Evolutionary conservation across 2,888 invertebrate genomes (phyloP).

Genomic region (Eretmocerus hayati): DNA sequence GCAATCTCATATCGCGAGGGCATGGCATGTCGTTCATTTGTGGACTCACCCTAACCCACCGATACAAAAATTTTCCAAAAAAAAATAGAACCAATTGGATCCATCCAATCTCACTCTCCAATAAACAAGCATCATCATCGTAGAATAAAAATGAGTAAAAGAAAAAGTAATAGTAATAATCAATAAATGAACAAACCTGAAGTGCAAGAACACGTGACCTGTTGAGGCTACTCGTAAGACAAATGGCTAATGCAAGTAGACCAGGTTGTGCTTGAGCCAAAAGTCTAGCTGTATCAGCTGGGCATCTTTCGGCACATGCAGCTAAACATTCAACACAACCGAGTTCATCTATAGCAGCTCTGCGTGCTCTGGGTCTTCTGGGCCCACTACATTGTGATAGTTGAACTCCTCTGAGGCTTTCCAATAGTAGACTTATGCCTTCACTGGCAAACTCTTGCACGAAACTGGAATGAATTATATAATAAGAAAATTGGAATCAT

Average conservation of each 20-base stretch:
- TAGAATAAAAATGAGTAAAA: too few species aligned
- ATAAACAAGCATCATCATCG: too few species aligned
- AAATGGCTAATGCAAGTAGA: conserved; percentile 75
- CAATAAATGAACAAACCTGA: conserved; percentile 60
- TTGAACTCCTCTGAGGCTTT: conserved; percentile 79
- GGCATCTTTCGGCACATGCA: conserved; percentile 70
- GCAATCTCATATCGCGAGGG: too few species aligned
- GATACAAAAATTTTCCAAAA: too few species aligned
- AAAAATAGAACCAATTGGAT: too few species aligned
- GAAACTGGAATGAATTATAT: conserved; percentile 56
- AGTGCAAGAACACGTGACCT: conserved; percentile 77
- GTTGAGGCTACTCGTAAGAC: conserved; percentile 82
- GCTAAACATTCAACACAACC: conserved; percentile 84
- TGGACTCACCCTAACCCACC: too few species aligned
- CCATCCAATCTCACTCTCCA: too few species aligned
- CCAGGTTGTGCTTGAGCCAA: conserved; percentile 73
- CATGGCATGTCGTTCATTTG: too few species aligned
- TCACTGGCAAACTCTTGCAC: conserved; percentile 88
- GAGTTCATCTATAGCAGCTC: conserved; percentile 77
- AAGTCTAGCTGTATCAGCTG: conserved; percentile 71
- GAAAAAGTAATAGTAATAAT: too few species aligned
- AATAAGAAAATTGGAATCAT: too few species aligned
- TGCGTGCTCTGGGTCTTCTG: conserved; percentile 46
- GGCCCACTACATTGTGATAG: conserved; percentile 59
- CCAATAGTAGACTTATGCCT: conserved; percentile 76